These are phyloP conservation scores for Diglossa brunneiventris DNA, from an alignment of 2,113 vertebrate genomes.

Conservation along the genomic window DNA sequence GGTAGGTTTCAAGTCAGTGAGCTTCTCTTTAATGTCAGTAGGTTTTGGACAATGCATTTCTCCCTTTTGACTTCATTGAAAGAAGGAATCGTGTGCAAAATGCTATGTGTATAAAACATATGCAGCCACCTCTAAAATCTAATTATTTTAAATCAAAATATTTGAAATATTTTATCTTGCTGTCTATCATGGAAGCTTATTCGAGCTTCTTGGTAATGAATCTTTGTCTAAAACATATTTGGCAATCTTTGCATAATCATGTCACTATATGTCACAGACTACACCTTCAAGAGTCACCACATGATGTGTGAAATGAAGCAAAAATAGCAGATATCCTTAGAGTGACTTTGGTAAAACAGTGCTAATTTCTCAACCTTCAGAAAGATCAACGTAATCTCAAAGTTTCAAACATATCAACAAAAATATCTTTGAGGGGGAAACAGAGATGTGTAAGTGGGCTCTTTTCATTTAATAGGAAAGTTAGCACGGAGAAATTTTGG, in stretches of 20 bases:
- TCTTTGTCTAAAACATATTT: background rate
- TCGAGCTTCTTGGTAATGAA: background rate
- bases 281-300: constrained; percentile 12
- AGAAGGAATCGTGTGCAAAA: background rate
- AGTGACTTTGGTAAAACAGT: background rate
- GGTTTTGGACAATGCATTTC: background rate
- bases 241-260: constrained; percentile 4
- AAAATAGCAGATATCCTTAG: constrained; percentile 22
- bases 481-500: background rate
- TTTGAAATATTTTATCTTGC: background rate
- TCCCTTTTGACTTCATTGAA: background rate
- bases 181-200: background rate
- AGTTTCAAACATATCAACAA: background rate
- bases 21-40: background rate
- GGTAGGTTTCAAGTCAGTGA: background rate
- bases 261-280: constrained; percentile 20
- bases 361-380: constrained; percentile 8
- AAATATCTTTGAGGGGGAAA: background rate
- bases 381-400: constrained; percentile 1
- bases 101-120: background rate
- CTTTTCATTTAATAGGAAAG: background rate
- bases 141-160: background rate
- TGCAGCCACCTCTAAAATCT: background rate
- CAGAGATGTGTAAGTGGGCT: background rate
- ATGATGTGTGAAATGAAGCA: constrained; percentile 19